Conservation (phyloP, 2,888 invertebrate genomes). For the Philaethria dido region DNA sequence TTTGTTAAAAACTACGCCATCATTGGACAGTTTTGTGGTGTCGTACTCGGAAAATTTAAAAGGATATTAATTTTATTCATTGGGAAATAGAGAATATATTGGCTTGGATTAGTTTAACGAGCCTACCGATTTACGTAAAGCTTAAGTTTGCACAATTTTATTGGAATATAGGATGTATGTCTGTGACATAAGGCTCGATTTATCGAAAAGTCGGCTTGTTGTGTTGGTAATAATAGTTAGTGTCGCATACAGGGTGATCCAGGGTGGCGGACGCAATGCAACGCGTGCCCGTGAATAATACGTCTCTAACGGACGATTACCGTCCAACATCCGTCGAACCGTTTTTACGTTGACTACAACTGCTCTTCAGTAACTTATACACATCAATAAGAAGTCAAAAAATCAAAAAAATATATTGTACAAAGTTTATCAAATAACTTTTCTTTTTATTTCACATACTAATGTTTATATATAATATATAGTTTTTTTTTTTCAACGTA, state of each 20-base stretch:
- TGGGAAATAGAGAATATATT: conserved; percentile 79
- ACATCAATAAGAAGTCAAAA: conserved; percentile 2
- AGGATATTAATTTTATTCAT: conserved; percentile 78
- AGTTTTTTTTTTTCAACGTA: too few species aligned
- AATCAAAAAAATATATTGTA: not conserved
- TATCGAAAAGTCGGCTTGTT: conserved; percentile 38
- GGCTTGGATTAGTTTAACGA: conserved; percentile 78
- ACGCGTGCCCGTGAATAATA: conserved; percentile 82
- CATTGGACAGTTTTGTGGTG: conserved; percentile 56
- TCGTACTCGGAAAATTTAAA: conserved; percentile 71
- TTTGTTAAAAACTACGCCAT: not conserved
- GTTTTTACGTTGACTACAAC: conserved; percentile 58
- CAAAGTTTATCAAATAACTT: too few species aligned
- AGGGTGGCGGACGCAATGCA: conserved; percentile 71
- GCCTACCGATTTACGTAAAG: conserved; percentile 48
- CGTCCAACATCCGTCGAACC: conserved; percentile 65
- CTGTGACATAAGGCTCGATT: conserved; percentile 39
- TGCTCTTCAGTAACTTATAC: conserved; percentile 46
- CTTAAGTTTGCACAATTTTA: conserved; percentile 39
- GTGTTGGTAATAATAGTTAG: conserved; percentile 46
- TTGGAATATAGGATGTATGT: conserved; percentile 41
- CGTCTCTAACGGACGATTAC: conserved; percentile 80
- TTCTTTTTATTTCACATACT: too few species aligned
- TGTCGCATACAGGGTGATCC: conserved; percentile 58
- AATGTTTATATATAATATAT: too few species aligned